Evolutionary conservation across 2,888 invertebrate genomes (phyloP).

Genomic region (Schizotus pectinicornis): DNA sequence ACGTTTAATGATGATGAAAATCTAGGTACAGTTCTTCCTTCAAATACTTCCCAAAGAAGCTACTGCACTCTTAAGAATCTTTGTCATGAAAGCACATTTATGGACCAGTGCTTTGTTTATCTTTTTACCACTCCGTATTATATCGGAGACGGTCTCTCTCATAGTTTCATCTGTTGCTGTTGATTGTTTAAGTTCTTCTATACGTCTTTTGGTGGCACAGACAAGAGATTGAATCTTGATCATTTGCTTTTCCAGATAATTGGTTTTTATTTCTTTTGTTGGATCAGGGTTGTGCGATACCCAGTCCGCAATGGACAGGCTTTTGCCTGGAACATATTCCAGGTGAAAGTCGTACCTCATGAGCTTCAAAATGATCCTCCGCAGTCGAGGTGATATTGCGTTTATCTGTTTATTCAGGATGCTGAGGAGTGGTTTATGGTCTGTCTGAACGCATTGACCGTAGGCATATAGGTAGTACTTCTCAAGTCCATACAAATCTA

Average conservation of each 20-base stretch:
- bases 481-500: neutral
- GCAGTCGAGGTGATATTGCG: conserved; percentile 4
- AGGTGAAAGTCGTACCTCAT: conserved; percentile 13
- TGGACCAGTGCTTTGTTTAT: too few species aligned
- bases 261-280: neutral
- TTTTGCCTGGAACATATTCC: conserved; percentile 7
- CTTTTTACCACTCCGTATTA: too few species aligned
- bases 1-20: too few species aligned
- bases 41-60: too few species aligned
- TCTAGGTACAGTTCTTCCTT: too few species aligned
- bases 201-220: neutral
- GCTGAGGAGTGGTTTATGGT: conserved; percentile 17
- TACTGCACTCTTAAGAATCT: too few species aligned
- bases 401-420: conserved; percentile 18
- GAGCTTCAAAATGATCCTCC: conserved; percentile 14
- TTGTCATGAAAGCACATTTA: too few species aligned
- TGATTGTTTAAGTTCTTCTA: neutral
- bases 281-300: too few species aligned
- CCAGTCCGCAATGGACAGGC: neutral
- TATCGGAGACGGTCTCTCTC: too few species aligned
- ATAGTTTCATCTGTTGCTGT: too few species aligned
- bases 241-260: neutral
- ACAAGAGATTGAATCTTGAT: neutral
- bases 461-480: conserved; percentile 11
- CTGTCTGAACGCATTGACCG: conserved; percentile 6